Evolutionary conservation across 53 echinoderm and acorn worm genomes (phyloP).

Genomic region (Stichopus horrens): DNA sequence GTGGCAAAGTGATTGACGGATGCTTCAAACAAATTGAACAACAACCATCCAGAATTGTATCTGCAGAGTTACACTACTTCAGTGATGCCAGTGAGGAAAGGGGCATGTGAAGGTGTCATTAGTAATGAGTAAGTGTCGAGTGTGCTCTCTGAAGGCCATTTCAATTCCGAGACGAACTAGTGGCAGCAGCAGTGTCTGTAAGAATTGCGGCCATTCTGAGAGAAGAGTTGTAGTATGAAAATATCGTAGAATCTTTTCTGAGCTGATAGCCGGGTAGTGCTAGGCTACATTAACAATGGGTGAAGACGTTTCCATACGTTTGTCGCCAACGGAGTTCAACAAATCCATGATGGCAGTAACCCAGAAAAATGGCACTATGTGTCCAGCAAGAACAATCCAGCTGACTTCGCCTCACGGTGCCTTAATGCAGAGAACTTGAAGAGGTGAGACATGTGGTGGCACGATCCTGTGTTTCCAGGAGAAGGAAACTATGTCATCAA

Average conservation of each 20-base stretch:
- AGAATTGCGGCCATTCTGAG: slow-evolving; percentile 47
- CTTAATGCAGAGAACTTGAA: neutral
- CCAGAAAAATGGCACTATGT: slow-evolving; percentile 54
- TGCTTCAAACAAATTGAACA: neutral
- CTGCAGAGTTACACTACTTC: slow-evolving; percentile 53
- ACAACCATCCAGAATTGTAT: neutral
- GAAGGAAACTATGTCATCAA: neutral
- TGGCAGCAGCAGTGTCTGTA: slow-evolving; percentile 52
- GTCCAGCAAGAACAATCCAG: slow-evolving; percentile 56
- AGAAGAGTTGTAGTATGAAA: slow-evolving; percentile 28
- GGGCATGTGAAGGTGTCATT: slow-evolving; percentile 47
- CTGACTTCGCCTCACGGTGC: slow-evolving; percentile 54
- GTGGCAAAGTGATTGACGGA: too few species aligned
- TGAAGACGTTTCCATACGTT: slow-evolving; percentile 50
- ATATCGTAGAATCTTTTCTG: neutral
- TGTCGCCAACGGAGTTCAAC: slow-evolving; percentile 53
- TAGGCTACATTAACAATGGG: slow-evolving; percentile 56
- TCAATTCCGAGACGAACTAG: slow-evolving; percentile 54
- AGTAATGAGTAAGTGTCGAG: slow-evolving; percentile 52
- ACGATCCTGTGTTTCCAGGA: slow-evolving; percentile 10
- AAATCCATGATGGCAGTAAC: slow-evolving; percentile 47
- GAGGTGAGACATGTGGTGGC: neutral
- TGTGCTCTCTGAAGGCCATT: slow-evolving; percentile 48
- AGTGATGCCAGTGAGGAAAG: slow-evolving; percentile 57
- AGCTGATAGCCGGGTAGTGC: slow-evolving; percentile 55